Base-by-base conservation (phyloP, 2,888 invertebrate genomes). In the Mesochorus sp. region DNA sequence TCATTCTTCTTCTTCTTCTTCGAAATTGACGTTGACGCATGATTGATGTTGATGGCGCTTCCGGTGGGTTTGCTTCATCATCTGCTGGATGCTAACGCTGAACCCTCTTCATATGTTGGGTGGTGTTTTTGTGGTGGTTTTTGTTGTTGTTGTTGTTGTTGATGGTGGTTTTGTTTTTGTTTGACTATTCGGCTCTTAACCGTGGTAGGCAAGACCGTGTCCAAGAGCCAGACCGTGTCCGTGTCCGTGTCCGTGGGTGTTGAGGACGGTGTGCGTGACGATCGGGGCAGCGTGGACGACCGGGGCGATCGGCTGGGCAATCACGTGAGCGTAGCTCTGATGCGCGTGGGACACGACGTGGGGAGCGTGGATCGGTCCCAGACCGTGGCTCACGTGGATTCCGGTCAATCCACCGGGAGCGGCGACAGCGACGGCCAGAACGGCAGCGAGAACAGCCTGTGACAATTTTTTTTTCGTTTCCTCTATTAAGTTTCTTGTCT, bases 401-500 rank as follows among this genome's bases (percentile, higher is more conserved):
- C 57, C 93, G 91, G 76, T 93, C 88, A 49, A 92, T 91, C 88
- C 93, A 92, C 86, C 93, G 91, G 86, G 93, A 91, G 81, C 92
- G 89, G 81, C 93, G 86, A 10, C 92, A 91, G 57, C 93, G 91
- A 87, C 92, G 61, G 90, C 90, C 88, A 91, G 74, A 75, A 91
- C 74, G 87, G 88, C 90, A 77, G 88, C 88, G 85, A 90, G 82
- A 73, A 90, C 85, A 84, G 88, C 88, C 91, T 91, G 83, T 71
- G 67, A 70, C 80, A 79, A 59, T 31, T 26, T 62, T 44, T 39
- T 31, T 44, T 28, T 37, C n/a, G n/a, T 4, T 31, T 19, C 10
- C 28, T 3, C 51, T 14, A 44, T 14, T 10, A 47, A 5, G 0
- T 44, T 31, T 31, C 44, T 2, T 12, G n/a, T 12, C 17, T 10